Conservation (phyloP, 2,888 invertebrate species). For the Bellardia bayeri region DNA sequence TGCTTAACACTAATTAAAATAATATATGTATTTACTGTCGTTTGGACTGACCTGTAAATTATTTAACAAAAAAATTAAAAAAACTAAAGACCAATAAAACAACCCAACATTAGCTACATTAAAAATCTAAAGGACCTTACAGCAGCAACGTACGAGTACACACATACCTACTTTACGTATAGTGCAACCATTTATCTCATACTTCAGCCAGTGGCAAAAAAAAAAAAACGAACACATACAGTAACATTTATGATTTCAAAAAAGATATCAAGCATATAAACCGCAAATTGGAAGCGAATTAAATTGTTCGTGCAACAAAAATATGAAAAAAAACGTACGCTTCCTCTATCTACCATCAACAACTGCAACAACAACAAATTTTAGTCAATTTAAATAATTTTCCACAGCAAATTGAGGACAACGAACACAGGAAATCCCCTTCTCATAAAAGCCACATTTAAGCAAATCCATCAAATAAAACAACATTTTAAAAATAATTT, state of each 20-base stretch:
- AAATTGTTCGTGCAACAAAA: conserved; percentile 84
- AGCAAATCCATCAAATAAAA: not conserved
- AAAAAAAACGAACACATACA: conserved; percentile 22
- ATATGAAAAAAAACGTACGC: conserved; percentile 48
- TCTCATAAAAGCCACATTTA: conserved; percentile 25
- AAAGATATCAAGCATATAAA: conserved; percentile 79
- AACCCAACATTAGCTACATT: conserved; percentile 64
- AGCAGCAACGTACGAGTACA: conserved; percentile 37
- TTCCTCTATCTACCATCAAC: conserved; percentile 25
- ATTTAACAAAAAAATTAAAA: not conserved
- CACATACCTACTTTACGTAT: conserved; percentile 49
- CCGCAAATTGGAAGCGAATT: conserved; percentile 84
- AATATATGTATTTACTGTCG: not conserved
- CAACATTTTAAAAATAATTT: conserved; percentile 7
- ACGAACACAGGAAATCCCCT: conserved; percentile 23
- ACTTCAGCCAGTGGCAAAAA: conserved; percentile 22
- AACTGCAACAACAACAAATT: conserved; percentile 77
- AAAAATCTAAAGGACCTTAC: conserved; percentile 68
- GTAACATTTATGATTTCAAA: conserved; percentile 70
- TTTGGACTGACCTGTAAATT: conserved; percentile 24
- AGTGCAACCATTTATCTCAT: conserved; percentile 74
- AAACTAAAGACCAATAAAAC: conserved; percentile 15
- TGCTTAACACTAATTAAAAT: too few relatives aligned
- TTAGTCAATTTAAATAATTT: conserved; percentile 82
- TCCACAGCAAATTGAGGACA: conserved; percentile 63